Percentiles rank a stretch among this genome's conserved stretches.
Evolutionary conservation across 2,888 invertebrate genomes (phyloP).

Genomic region (Acronicta alni): DNA sequence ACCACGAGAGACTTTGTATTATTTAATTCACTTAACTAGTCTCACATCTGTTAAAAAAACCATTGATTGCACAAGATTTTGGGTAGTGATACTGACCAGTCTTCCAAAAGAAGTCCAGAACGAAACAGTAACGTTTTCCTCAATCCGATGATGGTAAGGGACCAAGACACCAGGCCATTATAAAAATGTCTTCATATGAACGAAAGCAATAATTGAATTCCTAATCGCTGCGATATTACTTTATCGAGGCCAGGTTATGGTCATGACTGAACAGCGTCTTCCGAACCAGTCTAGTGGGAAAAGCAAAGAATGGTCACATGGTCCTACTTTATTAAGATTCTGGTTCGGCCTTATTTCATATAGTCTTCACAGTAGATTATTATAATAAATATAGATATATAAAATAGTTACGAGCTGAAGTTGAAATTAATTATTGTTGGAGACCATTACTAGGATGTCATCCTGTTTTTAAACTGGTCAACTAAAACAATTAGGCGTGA

Average conservation of each 20-base stretch:
- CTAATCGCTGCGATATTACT: slow-evolving; percentile 41
- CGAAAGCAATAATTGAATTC: slow-evolving; percentile 57
- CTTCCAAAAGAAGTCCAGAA: slow-evolving; percentile 60
- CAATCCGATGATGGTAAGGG: slow-evolving; percentile 68
- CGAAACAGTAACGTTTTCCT: slow-evolving; percentile 42
- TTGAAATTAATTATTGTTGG: slow-evolving; percentile 13
- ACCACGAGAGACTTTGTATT: slow-evolving; percentile 5
- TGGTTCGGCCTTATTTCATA: slow-evolving; percentile 11
- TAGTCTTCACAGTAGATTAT: slow-evolving; percentile 14
- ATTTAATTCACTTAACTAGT: slow-evolving; percentile 3
- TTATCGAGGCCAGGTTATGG: slow-evolving; percentile 40
- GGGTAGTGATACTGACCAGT: slow-evolving; percentile 49
- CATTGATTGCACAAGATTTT: slow-evolving; percentile 28
- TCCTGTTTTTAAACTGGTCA: slow-evolving; percentile 2
- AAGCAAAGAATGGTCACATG: slow-evolving; percentile 9
- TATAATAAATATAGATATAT: slow-evolving; percentile 6
- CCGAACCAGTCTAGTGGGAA: slow-evolving; percentile 9
- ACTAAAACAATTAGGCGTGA: too few species aligned
- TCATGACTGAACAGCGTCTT: slow-evolving; percentile 60
- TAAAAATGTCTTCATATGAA: slow-evolving; percentile 44
- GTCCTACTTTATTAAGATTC: slow-evolving; percentile 27
- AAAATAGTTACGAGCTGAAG: slow-evolving; percentile 16
- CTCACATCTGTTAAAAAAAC: slow-evolving; percentile 23
- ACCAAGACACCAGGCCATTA: slow-evolving; percentile 58
- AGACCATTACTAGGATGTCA: slow-evolving; percentile 11